Percentiles rank a stretch among this genome's conserved stretches.
Conservation (phyloP, 1,140 invertebrate species). For the Chrysoperla carnea region DNA sequence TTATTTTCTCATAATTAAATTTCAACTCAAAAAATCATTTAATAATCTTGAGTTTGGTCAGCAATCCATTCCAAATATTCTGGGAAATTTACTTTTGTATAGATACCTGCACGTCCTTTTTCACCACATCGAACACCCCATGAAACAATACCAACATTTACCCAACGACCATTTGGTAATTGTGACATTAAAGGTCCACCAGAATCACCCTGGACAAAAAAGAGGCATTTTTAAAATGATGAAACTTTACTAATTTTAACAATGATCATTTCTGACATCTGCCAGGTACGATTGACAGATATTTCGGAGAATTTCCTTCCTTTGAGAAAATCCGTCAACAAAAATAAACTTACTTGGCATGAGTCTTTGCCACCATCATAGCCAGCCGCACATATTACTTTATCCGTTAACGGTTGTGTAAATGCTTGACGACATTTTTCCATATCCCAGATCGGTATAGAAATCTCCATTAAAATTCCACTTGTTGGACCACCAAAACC, state of each 20-base stretch:
- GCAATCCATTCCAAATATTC: background rate
- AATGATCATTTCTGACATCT: no score
- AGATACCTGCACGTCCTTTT: constrained; percentile 46
- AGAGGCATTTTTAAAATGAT: no score
- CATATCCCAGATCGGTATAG: constrained; percentile 65
- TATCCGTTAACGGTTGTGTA: constrained; percentile 39
- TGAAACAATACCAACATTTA: constrained; percentile 62
- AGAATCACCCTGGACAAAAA: constrained; percentile 50
- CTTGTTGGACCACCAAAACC: constrained; percentile 42
- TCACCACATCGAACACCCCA: constrained; percentile 59
- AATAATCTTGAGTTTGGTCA: no score
- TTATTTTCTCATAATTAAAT: no score
- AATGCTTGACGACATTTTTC: constrained; percentile 44
- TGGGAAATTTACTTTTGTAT: constrained; percentile 39
- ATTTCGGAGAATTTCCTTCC: no score
- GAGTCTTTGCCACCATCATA: constrained; percentile 56
- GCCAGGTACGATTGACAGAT: no score
- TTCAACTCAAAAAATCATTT: no score
- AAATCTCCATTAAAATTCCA: constrained; percentile 51
- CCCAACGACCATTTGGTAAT: constrained; percentile 50
- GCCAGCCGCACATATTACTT: constrained; percentile 51
- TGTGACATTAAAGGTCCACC: constrained; percentile 64
- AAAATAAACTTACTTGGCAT: constrained; percentile 42
- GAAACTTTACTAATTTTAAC: no score
- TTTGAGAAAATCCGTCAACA: background rate